Percentiles rank a stretch among this genome's conserved stretches.
phyloP scores from a whole-genome alignment of 1,140 invertebrate genomes.

The Xylocopa sonorina region DNA sequence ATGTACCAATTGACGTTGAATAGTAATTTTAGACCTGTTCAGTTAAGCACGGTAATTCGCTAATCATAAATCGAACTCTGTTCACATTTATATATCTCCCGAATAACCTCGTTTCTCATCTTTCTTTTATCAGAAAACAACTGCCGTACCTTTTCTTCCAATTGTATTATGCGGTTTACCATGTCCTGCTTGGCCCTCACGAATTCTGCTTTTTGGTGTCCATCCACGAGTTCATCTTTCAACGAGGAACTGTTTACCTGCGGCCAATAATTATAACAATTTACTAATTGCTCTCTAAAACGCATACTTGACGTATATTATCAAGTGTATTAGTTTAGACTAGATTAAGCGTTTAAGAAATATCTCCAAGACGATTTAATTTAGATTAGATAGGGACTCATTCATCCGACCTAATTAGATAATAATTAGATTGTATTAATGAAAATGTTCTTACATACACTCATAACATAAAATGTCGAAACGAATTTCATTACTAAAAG shows the following conservation, averaged over 20 bases:
- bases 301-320: too few relatives aligned
- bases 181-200: constrained; percentile 79
- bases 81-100: too few relatives aligned
- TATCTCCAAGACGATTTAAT: too few relatives aligned
- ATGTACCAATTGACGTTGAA: neutral
- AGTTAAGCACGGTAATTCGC: neutral
- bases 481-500: too few relatives aligned
- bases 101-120: neutral
- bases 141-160: constrained; percentile 78
- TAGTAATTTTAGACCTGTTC: neutral
- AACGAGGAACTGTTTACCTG: constrained; percentile 55
- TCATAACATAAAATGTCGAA: too few relatives aligned
- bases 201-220: constrained; percentile 75
- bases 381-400: too few relatives aligned
- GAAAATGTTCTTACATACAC: too few relatives aligned
- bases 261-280: neutral
- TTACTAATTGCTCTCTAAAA: neutral
- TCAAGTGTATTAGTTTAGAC: too few relatives aligned
- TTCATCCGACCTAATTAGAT: too few relatives aligned
- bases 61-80: neutral
- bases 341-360: too few relatives aligned
- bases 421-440: too few relatives aligned
- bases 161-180: constrained; percentile 79
- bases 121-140: neutral
- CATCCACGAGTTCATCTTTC: constrained; percentile 74